Evolutionary conservation across 1,140 invertebrate genomes (phyloP), one percentile per base, ranked within the genome.

Genomic region (Drosophila virilis): DNA sequence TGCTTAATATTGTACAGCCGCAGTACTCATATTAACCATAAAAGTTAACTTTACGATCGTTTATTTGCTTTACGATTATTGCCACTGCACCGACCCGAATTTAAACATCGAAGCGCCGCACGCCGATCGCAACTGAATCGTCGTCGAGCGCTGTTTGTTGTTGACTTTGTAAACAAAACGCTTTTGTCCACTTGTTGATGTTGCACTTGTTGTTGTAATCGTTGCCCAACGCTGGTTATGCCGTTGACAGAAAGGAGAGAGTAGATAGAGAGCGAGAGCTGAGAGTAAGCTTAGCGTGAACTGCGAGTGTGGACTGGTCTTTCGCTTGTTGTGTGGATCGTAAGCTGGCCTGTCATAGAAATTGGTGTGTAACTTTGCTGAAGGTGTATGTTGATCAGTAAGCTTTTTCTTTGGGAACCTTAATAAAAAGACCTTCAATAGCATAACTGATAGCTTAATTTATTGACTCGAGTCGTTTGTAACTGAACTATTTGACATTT

Each of bases 161-260:
- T 57, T 73, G 61, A 68, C 75, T 73, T 80, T 66, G 81, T 80
- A 85, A 85, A 85, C 78, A 85, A 77, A 81, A 69, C 66, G 52
- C 50, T 65, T 35, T 13, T 42, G 37, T 7, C 12, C 52, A 65
- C 60, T 69, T 58, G 66, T 61, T 65, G 51, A 22, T 62, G 46
- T 28, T 61, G 40, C n/a, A 46, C 7, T 52, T 60, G 6, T 32
- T 46, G 33, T 58, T 37, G 45, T 1, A 17, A 37, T 54, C 17
- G n/a, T 22, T 57, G 57, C 33, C 6, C 22, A 70, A 43, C 42
- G 45, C 6, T 5, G 60, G 37, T 42, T 64, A 42, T 12, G 28
- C 32, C 10, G 54, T n/a, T 22, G 45, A 28, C 15, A 54, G 38
- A 10, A 28, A 35, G 9, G 43, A 28, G 37, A 28, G 48, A 8